Percentiles rank a stretch among this genome's conserved stretches.
Conservation (phyloP, 2,113 vertebrate species). For the Semnornis frantzii region DNA sequence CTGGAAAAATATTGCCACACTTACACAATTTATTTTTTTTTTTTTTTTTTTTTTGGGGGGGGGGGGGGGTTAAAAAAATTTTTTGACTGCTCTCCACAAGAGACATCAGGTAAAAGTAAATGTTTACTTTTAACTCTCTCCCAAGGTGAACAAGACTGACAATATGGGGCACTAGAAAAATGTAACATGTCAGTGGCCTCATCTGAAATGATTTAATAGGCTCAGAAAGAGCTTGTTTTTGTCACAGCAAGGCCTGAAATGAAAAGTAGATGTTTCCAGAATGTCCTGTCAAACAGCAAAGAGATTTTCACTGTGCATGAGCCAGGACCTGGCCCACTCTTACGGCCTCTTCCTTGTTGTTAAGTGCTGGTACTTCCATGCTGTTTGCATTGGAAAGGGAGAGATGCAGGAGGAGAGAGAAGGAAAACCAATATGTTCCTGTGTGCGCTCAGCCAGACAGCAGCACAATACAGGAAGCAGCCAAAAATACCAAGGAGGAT, state of each 20-base stretch:
- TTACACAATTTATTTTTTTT: background rate
- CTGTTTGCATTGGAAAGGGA: background rate
- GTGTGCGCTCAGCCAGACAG: conserved; percentile 31
- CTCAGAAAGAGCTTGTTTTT: conserved; percentile 31
- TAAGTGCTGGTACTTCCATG: background rate
- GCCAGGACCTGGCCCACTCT: background rate
- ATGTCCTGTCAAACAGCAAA: conserved; percentile 10
- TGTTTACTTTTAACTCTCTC: conserved; percentile 59
- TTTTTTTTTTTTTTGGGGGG: background rate
- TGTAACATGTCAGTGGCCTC: conserved; percentile 36
- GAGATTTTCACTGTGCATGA: background rate
- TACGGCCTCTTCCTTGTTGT: background rate
- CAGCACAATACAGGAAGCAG: background rate
- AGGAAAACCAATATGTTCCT: conserved; percentile 7
- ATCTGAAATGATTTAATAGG: conserved; percentile 47
- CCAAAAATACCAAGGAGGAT: conserved; percentile 22
- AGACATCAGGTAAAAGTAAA: conserved; percentile 13
- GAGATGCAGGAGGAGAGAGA: background rate
- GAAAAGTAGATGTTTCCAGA: conserved; percentile 27
- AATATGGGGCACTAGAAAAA: conserved; percentile 47
- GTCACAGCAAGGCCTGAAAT: background rate
- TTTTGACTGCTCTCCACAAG: background rate
- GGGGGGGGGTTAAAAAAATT: too few relatives aligned
- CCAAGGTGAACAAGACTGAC: conserved; percentile 33
- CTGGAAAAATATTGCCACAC: background rate